Percentiles rank a stretch among this genome's conserved stretches.
phyloP scores from a whole-genome alignment of 2,888 invertebrate genomes.

The Hyalella azteca region DNA sequence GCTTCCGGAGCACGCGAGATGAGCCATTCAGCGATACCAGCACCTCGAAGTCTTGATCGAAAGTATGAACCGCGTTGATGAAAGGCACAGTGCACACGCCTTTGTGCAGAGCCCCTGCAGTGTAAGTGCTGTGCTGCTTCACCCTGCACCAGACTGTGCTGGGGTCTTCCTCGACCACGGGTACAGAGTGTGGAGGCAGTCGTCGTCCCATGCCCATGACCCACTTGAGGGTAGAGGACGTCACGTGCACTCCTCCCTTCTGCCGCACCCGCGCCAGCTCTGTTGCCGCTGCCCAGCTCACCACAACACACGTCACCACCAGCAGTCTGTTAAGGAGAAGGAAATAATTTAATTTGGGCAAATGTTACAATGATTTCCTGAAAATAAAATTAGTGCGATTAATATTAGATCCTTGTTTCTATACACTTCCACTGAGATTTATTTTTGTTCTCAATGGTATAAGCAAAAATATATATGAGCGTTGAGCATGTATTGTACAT shows the following conservation, averaged over 20 bases:
- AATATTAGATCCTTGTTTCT: too few relatives aligned
- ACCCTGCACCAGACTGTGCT: constrained; percentile 54
- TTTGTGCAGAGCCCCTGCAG: constrained; percentile 48
- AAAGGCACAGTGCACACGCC: constrained; percentile 55
- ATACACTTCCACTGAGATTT: too few relatives aligned
- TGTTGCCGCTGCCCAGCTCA: constrained; percentile 11
- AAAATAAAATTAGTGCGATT: too few relatives aligned
- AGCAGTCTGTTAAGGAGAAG: constrained; percentile 40
- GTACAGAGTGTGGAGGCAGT: constrained; percentile 46
- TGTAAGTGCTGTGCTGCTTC: constrained; percentile 50
- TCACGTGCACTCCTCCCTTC: constrained; percentile 49
- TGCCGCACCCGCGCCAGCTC: constrained; percentile 51
- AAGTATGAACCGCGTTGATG: constrained; percentile 39
- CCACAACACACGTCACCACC: constrained; percentile 37
- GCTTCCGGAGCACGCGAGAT: constrained; percentile 43
- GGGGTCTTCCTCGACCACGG: constrained; percentile 47
- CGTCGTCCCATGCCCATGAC: constrained; percentile 21
- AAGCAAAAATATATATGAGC: too few relatives aligned
- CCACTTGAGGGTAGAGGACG: constrained; percentile 56
- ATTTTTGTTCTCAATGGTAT: too few relatives aligned
- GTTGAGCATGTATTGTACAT: too few relatives aligned
- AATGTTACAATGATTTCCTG: too few relatives aligned
- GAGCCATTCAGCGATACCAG: constrained; percentile 55
- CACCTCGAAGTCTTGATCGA: constrained; percentile 48
- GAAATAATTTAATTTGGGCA: not conserved